Conservation (phyloP, 1,140 invertebrate species). For the Heliconius eleuchia region DNA sequence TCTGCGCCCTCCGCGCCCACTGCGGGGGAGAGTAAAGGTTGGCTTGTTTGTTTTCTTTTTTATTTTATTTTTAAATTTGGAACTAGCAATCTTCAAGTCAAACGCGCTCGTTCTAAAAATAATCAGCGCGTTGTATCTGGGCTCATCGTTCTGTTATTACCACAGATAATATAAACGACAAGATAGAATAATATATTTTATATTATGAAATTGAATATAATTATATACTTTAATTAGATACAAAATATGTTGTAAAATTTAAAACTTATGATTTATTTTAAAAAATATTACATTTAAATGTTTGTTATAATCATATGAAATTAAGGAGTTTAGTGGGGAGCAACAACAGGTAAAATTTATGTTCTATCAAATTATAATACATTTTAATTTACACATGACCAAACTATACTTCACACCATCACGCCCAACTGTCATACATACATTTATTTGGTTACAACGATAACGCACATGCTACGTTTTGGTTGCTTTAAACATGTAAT, state of each 20-base stretch:
- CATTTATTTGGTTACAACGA: constrained; percentile 7
- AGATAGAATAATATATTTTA: too few relatives aligned
- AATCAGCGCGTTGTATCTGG: too few relatives aligned
- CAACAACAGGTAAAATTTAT: neutral
- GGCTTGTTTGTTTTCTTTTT: neutral
- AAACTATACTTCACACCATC: neutral
- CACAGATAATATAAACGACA: too few relatives aligned
- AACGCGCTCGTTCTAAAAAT: too few relatives aligned
- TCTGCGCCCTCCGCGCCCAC: neutral
- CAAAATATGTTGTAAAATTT: too few relatives aligned
- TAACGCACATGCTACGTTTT: constrained; percentile 24
- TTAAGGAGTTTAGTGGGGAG: too few relatives aligned
- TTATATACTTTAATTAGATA: too few relatives aligned
- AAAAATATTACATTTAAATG: too few relatives aligned
- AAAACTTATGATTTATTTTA: too few relatives aligned
- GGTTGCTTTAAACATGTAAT: constrained; percentile 19
- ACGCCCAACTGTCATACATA: neutral
- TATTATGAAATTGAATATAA: too few relatives aligned
- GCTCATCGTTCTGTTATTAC: too few relatives aligned
- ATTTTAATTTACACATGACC: neutral
- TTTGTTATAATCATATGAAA: too few relatives aligned
- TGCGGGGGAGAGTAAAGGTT: neutral
- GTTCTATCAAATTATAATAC: neutral
- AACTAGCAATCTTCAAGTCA: neutral
- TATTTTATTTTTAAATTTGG: neutral